Percentiles rank a stretch among this genome's conserved stretches.
phyloP scores from a whole-genome alignment of 2,888 invertebrate genomes.

The Ormyrus labotus region DNA sequence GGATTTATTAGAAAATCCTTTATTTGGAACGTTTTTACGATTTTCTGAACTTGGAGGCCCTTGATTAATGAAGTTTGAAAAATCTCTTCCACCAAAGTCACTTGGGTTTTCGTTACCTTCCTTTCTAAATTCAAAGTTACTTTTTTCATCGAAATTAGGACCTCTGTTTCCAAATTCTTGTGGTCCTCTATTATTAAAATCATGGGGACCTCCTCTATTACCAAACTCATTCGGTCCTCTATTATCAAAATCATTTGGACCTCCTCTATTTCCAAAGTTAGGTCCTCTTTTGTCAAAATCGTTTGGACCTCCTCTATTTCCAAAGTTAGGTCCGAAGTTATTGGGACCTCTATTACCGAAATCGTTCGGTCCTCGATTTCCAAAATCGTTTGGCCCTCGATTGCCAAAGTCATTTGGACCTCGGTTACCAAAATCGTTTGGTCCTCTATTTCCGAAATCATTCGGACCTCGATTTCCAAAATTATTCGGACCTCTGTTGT shows the following conservation, averaged over 20 bases:
- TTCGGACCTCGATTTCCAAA: neutral
- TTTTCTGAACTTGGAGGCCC: conserved; percentile 25
- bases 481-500: neutral
- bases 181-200: conserved; percentile 48
- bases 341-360: conserved; percentile 42
- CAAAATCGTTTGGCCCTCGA: conserved; percentile 30
- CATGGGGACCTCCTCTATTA: conserved; percentile 10
- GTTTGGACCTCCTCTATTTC: conserved; percentile 38
- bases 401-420: conserved; percentile 19
- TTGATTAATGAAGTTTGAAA: conserved; percentile 47
- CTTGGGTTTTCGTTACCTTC: neutral
- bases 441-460: conserved; percentile 36
- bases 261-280: neutral
- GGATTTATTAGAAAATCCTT: conserved; percentile 14
- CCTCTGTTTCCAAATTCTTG: conserved; percentile 27
- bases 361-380: conserved; percentile 41
- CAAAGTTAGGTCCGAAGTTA: conserved; percentile 54
- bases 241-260: conserved; percentile 11
- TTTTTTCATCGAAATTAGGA: conserved; percentile 30
- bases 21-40: neutral
- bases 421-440: conserved; percentile 33
- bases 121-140: conserved; percentile 53
- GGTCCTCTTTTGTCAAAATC: conserved; percentile 46
- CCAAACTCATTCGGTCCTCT: conserved; percentile 26
- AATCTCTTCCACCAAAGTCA: conserved; percentile 13